These are phyloP conservation scores for Diploptera punctata DNA, from an alignment of 2,888 invertebrate species.

Conservation along the genomic window DNA sequence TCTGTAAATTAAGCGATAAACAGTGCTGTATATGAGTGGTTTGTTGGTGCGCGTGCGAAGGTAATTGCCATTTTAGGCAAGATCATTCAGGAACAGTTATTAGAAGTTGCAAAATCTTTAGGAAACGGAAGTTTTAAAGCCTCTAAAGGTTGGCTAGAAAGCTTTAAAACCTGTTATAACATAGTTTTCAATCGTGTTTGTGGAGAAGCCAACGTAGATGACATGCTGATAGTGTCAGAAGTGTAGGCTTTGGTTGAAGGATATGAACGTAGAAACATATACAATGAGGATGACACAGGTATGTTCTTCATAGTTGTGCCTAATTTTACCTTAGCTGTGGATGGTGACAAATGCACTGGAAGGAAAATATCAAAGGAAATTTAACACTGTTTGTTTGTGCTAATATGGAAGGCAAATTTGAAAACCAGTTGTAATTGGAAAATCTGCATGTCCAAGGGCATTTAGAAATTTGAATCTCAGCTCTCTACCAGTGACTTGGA, in stretches of 20 bases:
- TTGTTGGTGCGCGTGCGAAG: not conserved
- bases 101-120: not conserved
- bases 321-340: not conserved
- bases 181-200: not conserved
- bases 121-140: not conserved
- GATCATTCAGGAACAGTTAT: not conserved
- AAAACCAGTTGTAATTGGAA: no score
- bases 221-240: not conserved
- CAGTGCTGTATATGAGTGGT: not conserved
- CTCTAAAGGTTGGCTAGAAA: not conserved
- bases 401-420: no score
- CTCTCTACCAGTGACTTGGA: no score
- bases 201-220: not conserved
- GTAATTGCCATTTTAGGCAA: not conserved
- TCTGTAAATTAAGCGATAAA: not conserved
- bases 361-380: no score
- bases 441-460: no score
- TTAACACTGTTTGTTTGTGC: no score
- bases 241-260: not conserved
- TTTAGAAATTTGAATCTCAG: no score
- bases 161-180: not conserved
- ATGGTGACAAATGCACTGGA: no score
- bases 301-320: not conserved
- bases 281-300: not conserved
- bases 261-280: conserved; percentile 1